Base-by-base conservation (phyloP, 2,113 vertebrate species). In the Sinosuthora webbiana region DNA sequence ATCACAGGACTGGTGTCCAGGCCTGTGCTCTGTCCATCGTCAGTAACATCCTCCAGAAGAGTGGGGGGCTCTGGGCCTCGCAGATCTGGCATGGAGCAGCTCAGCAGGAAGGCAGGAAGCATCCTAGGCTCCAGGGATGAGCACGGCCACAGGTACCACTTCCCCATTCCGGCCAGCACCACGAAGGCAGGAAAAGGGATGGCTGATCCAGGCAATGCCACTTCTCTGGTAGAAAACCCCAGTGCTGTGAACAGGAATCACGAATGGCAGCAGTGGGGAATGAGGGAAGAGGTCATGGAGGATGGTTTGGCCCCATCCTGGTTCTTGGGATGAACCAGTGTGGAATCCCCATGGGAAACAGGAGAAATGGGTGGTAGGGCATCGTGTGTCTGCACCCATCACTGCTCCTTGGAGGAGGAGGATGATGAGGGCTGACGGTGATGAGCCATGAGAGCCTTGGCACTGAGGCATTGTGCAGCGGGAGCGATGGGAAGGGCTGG, bases 311-410 rank as follows among this genome's bases (percentile, higher is more conserved):
- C 44, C 49, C 41, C 15, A 24, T 67, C 79, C 67, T 28, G 13
- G 14, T 25, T 82, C 44, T 82, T 37, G 3, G 3, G 41, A 52
- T 10, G 57, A 79, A 39, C 35, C 0, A 3, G 6, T 5, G 28
- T 39, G 49, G 59, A 76, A 57, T 59, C 6, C 21, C 24, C 7
- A 1, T 0, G 20, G 42, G 39, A 80, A 55, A 83, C 39, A 41
- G 42, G 47, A 77, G 42, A 8, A 6, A 53, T 10, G 8, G 22
- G 14, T 55, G 45, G 57, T 10, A 41, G 18, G 21, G 3, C 1
- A 2, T 15, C 0, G 0, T 4, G 9, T 2, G 6, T 78, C n/a
- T 31, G 47, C 80, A 41, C 7, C 25, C 50, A 49, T 30, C 0
- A 0, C 33, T 0, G 0, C 11, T 78, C 13, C 64, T 41, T 14